Base-by-base conservation (phyloP, 1,140 invertebrate species). In the Psix sp. region DNA sequence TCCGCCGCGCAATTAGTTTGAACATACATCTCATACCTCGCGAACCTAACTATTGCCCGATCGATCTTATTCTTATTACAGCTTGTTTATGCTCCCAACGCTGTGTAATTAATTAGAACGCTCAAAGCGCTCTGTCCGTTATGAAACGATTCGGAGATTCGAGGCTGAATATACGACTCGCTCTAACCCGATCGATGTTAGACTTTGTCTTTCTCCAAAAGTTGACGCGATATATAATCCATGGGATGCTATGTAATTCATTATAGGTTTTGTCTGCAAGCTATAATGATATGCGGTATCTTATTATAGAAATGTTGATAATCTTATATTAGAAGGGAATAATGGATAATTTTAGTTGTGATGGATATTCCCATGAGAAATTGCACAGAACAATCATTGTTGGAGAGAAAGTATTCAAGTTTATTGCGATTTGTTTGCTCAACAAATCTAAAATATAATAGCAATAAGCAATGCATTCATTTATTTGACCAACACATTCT, bases 331-430 rank as follows among this genome's bases (percentile, higher is more conserved):
- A 31, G 24, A 39, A 46, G 40, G 51, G 33, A 54, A 46, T 63
- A 63, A 52, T 63, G 9, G 31, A 45, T 36, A 65, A 48, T 48
- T 31, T 54, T 65, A 65, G 33, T 65, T 65, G 54, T 65, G 48
- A 54, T 39, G 21, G 39, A 29, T 45, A 36, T 35, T 36, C 1
- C 31, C 31, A 29, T 11, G 17, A 48, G 45, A 49, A 67, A 67
- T 24, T 18, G 43, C 63, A 15, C 17, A 10, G 24, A 66, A 48
- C 39, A 51, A 46, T 56, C 39, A 42, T 39, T 14, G 62, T n/a
- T n/a, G n/a, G n/a, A n/a, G 63, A 67, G 52, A 67, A 67, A 57
- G 63, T 67, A 26, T 17, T 40, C 42, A 46, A 35, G 56, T 66
- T 39, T 66, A 48, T 48, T 56, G 11, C n/a, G 35, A 36, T 48